Evolutionary conservation across 2,888 invertebrate species (phyloP).

Genomic region (Cacoxenus indagator): DNA sequence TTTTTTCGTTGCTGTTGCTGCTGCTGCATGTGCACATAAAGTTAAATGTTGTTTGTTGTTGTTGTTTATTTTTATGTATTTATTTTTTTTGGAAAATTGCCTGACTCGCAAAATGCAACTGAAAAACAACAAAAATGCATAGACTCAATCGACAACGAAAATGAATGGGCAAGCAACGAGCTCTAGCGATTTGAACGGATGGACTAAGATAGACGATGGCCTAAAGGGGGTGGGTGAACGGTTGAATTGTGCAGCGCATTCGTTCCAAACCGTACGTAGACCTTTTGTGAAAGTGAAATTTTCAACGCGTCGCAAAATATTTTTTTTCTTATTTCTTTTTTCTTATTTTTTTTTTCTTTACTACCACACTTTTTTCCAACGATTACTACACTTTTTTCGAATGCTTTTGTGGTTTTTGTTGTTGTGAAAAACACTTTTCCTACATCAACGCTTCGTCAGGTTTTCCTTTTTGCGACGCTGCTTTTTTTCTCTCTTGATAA

Average conservation of each 20-base stretch:
- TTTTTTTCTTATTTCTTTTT: background rate
- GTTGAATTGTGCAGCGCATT: background rate
- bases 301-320: constrained; percentile 28
- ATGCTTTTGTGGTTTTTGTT: background rate
- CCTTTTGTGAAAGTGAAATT: constrained; percentile 69
- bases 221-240: background rate
- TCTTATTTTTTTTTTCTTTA: constrained; percentile 3
- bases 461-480: background rate
- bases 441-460: constrained; percentile 1
- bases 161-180: background rate
- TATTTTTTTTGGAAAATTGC: constrained; percentile 3
- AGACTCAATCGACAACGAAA: background rate
- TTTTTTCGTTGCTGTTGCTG: no score
- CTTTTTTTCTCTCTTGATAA: no score
- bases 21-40: constrained; percentile 8
- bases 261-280: constrained; percentile 44
- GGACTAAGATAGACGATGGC: no score
- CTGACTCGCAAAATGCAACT: constrained; percentile 5
- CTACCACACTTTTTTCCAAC: background rate
- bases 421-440: constrained; percentile 21
- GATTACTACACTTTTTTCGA: background rate
- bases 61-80: background rate
- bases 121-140: background rate
- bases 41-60: background rate
- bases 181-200: no score